phyloP scores from a whole-genome alignment of 2,797 vertebrate species.

The Pseudotriccus pelzelni region DNA sequence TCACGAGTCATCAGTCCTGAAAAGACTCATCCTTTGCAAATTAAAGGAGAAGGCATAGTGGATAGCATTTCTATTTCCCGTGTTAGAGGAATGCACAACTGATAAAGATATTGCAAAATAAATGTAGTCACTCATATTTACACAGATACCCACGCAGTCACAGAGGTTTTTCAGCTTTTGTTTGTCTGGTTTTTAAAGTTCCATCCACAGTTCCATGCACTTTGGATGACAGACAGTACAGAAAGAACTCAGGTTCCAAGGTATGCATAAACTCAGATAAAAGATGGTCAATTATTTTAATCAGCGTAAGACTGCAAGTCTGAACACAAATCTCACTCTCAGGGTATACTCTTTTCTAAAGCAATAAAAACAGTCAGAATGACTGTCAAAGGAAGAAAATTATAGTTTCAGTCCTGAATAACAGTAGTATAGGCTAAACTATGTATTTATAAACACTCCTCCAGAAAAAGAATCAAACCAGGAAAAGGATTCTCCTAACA shows the following conservation, averaged over 20 bases:
- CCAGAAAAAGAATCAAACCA: neutral
- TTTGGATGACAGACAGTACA: rapidly evolving
- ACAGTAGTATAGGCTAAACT: neutral
- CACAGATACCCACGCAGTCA: neutral
- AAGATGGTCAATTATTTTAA: neutral
- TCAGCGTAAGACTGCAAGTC: neutral
- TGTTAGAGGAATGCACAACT: neutral
- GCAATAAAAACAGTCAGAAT: neutral
- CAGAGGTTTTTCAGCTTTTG: neutral
- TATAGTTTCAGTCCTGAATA: neutral
- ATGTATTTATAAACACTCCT: neutral
- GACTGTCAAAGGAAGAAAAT: neutral
- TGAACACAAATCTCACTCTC: neutral
- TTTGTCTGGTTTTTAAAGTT: neutral
- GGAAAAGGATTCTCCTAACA: neutral
- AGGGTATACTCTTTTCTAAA: neutral
- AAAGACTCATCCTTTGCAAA: neutral
- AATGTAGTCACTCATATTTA: neutral
- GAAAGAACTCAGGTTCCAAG: neutral
- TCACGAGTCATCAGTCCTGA: neutral
- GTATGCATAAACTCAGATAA: neutral
- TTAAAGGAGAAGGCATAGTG: neutral
- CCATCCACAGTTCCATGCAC: neutral
- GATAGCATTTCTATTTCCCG: neutral
- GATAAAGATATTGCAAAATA: neutral